Base-by-base conservation (phyloP, 1,140 invertebrate genomes). In the Micrasema longulum region DNA sequence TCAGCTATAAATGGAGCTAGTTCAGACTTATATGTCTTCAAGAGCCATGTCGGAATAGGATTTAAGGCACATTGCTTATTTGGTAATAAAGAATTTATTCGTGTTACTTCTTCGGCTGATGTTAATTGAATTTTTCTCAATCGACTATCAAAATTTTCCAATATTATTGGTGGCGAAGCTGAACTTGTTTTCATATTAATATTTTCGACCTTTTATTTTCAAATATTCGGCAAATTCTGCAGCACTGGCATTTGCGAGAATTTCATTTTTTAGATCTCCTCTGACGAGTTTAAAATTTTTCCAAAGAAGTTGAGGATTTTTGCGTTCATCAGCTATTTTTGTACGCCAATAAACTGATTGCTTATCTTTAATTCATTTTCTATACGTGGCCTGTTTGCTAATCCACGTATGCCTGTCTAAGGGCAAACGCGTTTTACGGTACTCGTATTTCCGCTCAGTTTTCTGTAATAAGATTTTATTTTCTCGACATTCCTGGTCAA, bases 41-140 rank as follows among this genome's bases (percentile, higher is more conserved):
- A n/a, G 12, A 47, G n/a, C 43, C 43, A 47, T 47, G 43, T 47
- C 14, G 43, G 43, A 6, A 47, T 47, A 6, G n/a, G 43, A 47
- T 47, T n/a, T 1, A 47, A 14, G 5, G 4, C 43, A 47, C 43
- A 47, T 47, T 47, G 43, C 5, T 5, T 47, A 47, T 47, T 47
- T 1, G 43, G n/a, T 14, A 47, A 47, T 1, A 5, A 5, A 6
- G n/a, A 16, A 14, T n/a, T 14, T 1, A 47, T 9, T 47, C 14
- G 9, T 2, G 43, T 9, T 11, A 47, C 16, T 47, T 47, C 26
- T 31, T 31, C 10, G 9, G 43, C 12, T 5, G 16, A 1, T 1
- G 43, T 47, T 16, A 47, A 14, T 2, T 5, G 1, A 6, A 47
- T 1, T 1, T 47, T 9, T 6, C 14, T n/a, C 3, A 47, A 1